Base-by-base conservation (phyloP, 1,140 invertebrate genomes). In the Dreissena rostriformis region DNA sequence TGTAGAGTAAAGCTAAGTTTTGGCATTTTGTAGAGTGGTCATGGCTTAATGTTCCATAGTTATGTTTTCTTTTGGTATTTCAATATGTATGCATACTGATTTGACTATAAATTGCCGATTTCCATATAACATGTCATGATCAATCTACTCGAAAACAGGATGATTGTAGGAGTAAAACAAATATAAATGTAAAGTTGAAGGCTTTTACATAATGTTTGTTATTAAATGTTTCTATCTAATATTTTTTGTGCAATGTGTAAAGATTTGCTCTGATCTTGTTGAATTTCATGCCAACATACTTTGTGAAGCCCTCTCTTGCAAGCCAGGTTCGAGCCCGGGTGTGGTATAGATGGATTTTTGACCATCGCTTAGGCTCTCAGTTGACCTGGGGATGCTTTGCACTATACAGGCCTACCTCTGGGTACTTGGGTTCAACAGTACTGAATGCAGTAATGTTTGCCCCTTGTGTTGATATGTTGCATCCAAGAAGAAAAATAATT, bases 271-370 rank as follows among this genome's bases (percentile, higher is more conserved):
- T 77, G 57, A 66, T 73, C 26, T 61, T 83, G 52, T 83, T 83
- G 65, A 75, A 67, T 84, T 77, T 84, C 82, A 84, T 84, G 74
- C 82, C 53, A 24, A 61, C 57, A 84, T 53, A 63, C 68, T n/a
- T 83, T 88, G 86, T 86, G 86, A 90, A 91, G 91, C 89, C 88
- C 88, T 91, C 87, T 90, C 87, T 85, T 86, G 88, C 86, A 82
- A 78, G 77, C 8, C 88, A 83, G 80, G 65, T 72, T 79, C 76
- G 72, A 68, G 78, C 52, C 79, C 83, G 55, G 71, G 83, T 74
- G 78, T 79, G 77, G 52, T 73, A 86, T 91, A 91, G 91, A 94
- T 93, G 93, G 93, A 93, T 94, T 93, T 94, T 94, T 94, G 93
- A 94, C 91, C 93, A 93, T 92, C 84, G 67, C 70, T 49, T 51